Conservation (phyloP, 2,888 invertebrate genomes). For the Julus scanicus region DNA sequence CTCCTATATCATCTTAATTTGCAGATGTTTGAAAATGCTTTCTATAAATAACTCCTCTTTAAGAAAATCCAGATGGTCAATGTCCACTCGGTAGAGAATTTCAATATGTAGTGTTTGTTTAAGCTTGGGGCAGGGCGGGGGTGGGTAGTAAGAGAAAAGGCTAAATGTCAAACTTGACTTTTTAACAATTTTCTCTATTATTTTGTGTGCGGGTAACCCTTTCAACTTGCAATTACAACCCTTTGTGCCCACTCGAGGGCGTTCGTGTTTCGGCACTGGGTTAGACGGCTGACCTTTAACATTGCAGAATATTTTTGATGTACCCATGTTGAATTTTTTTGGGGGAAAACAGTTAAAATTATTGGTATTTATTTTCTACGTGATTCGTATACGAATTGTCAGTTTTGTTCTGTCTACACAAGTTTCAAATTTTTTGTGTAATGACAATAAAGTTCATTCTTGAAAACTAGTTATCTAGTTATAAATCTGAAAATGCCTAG, state of each 20-base stretch:
- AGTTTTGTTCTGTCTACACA: neutral
- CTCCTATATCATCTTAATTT: neutral
- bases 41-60: neutral
- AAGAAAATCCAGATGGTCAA: conserved; percentile 27
- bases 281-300: neutral
- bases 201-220: neutral
- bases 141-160: neutral
- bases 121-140: neutral
- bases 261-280: neutral
- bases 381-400: neutral
- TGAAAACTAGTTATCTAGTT: neutral
- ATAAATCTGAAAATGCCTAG: neutral
- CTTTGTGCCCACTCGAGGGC: neutral
- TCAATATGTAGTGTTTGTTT: neutral
- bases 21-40: neutral
- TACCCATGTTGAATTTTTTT: no score
- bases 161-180: conserved; percentile 3
- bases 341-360: no score
- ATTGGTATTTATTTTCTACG: neutral
- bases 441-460: conserved; percentile 15
- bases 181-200: neutral
- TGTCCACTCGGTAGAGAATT: neutral
- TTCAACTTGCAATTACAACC: neutral
- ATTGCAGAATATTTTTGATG: no score
- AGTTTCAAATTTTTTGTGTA: neutral